phyloP scores from a whole-genome alignment of 2,113 vertebrate species.

The Craseonycteris thonglongyai region DNA sequence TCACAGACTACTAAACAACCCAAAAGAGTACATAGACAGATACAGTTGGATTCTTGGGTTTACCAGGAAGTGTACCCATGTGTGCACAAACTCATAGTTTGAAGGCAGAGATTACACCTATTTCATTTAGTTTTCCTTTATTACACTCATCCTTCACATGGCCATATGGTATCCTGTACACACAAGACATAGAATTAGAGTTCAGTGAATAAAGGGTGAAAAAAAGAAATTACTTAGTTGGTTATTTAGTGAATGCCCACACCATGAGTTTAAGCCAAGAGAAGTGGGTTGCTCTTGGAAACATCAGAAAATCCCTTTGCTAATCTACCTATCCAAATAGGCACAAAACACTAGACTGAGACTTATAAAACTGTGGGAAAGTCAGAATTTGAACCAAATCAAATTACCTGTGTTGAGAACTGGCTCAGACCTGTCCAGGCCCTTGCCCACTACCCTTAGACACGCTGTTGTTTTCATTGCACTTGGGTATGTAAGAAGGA shows the following conservation, averaged over 20 bases:
- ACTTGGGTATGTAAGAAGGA: not conserved
- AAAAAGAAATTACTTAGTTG: constrained; percentile 11
- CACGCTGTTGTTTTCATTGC: not conserved
- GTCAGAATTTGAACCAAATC: constrained; percentile 59
- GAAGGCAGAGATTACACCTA: not conserved
- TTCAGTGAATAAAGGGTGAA: not conserved
- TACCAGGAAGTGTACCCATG: not conserved
- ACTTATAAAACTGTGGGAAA: constrained; percentile 58
- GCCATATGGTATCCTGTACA: not conserved
- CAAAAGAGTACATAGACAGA: not conserved
- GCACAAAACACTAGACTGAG: constrained; percentile 21
- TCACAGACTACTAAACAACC: not conserved
- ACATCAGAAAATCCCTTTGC: constrained; percentile 45
- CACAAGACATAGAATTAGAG: not conserved
- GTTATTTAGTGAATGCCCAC: constrained; percentile 22
- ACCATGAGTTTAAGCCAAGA: constrained; percentile 24
- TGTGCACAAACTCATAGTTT: not conserved
- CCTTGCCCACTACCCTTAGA: constrained; percentile 1
- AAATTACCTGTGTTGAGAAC: constrained; percentile 36
- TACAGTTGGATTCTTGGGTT: not conserved
- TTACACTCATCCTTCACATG: not conserved
- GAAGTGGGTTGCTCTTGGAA: constrained; percentile 49
- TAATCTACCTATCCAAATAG: constrained; percentile 38
- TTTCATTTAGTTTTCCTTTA: not conserved
- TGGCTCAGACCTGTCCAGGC: not conserved